Percentiles rank a stretch among this genome's conserved stretches.
phyloP scores from a whole-genome alignment of 2,888 invertebrate genomes.

The Drosophila mayaguana region DNA sequence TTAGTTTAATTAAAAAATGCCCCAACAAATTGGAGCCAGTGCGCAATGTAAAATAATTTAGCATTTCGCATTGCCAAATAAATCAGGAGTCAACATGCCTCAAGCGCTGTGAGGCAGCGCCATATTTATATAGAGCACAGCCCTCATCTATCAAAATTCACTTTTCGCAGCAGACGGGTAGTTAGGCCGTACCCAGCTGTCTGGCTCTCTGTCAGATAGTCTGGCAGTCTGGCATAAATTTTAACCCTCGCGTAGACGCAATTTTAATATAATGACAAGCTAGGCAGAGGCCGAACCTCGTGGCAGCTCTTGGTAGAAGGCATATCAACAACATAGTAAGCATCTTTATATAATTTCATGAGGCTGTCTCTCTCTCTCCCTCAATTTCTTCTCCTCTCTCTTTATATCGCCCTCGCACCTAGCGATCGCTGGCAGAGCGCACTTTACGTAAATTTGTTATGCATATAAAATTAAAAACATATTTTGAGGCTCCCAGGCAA shows the following conservation, averaged over 20 bases:
- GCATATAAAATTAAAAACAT: slow-evolving; percentile 82
- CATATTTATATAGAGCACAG: slow-evolving; percentile 15
- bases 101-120: slow-evolving; percentile 29
- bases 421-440: slow-evolving; percentile 56
- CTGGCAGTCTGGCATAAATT: slow-evolving; percentile 55
- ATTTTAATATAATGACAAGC: slow-evolving; percentile 69
- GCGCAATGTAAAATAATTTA: slow-evolving; percentile 35
- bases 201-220: slow-evolving; percentile 22
- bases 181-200: slow-evolving; percentile 16
- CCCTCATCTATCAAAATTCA: slow-evolving; percentile 74
- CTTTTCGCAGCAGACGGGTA: slow-evolving; percentile 41
- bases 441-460: slow-evolving; percentile 80
- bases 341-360: slow-evolving; percentile 79
- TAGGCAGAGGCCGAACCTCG: slow-evolving; percentile 43
- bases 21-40: slow-evolving; percentile 11
- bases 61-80: slow-evolving; percentile 33
- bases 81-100: slow-evolving; percentile 55
- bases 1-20: slow-evolving; percentile 43
- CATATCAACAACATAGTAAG: slow-evolving; percentile 77
- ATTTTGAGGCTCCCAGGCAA: slow-evolving; percentile 59
- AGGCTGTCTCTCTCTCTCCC: slow-evolving; percentile 56
- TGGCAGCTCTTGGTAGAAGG: slow-evolving; percentile 17
- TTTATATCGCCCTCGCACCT: slow-evolving; percentile 54
- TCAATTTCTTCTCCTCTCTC: slow-evolving; percentile 7
- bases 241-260: slow-evolving; percentile 76